Conservation (phyloP, 2,888 invertebrate genomes). For the Stenchaetothrips biformis region DNA sequence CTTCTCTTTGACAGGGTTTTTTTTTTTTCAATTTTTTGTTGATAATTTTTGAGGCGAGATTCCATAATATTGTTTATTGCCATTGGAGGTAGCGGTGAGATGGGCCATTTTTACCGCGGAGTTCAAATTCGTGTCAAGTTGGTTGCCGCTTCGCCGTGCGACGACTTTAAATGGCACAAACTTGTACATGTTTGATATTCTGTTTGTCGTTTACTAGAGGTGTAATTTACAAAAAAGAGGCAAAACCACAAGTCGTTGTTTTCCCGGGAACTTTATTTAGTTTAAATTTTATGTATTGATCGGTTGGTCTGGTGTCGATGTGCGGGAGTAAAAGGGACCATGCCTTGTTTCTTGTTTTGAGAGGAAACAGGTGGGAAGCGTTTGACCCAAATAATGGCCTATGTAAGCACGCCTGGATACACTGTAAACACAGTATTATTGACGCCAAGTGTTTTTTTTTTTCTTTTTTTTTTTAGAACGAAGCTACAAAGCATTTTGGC, state of each 20-base stretch:
- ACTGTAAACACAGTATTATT: neutral
- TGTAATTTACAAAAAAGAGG: too few species aligned
- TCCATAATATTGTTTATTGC: neutral
- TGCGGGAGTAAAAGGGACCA: neutral
- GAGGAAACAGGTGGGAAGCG: neutral
- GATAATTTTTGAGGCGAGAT: constrained; percentile 14
- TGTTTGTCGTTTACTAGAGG: too few species aligned
- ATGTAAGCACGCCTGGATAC: neutral
- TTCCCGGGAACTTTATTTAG: too few species aligned
- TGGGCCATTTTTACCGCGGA: too few species aligned
- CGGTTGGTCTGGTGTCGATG: neutral
- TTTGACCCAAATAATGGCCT: neutral
- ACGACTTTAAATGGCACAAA: too few species aligned
- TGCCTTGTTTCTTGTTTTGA: constrained; percentile 6
- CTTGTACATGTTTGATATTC: too few species aligned
- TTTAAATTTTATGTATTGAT: too few species aligned
- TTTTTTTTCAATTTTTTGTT: neutral
- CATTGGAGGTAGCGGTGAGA: neutral
- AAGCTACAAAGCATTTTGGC: neutral
- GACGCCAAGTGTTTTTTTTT: too few species aligned
- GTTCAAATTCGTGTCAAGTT: too few species aligned
- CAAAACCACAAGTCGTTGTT: too few species aligned
- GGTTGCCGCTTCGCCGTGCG: too few species aligned
- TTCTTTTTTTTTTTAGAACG: too few species aligned
- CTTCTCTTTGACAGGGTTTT: constrained; percentile 19